Evolutionary conservation across 2,113 vertebrate species (phyloP), one percentile per base, ranked within the genome.

Genomic region (Serinus canaria): DNA sequence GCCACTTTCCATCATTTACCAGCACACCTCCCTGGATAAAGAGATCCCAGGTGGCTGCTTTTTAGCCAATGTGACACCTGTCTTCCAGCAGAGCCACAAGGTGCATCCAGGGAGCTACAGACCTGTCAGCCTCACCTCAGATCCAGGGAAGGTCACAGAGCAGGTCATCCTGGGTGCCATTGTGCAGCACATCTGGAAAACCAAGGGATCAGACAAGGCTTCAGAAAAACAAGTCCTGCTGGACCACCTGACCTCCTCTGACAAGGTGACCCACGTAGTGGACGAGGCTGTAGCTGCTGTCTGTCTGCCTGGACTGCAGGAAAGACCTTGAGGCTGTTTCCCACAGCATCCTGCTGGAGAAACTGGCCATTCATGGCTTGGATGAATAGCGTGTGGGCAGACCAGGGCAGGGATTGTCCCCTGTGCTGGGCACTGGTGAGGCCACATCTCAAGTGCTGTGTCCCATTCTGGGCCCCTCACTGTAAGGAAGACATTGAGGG

Each of bases 381-480:
- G 24, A 22, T 47, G 28, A 43, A 35, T 15, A 5, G 13, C 30
- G 50, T 39, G 46, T 8, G 19, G 0, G 9, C 33, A 60, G 19
- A 46, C 0, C 9, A 39, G 53, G 52, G 11, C 16, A 6, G 20
- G 0, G 52, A 7, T 6, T 67, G 52, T n/a, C 4, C 15, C 5
- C 19, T 18, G 33, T 25, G 4, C 33, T 50, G 9, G 37, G 33
- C 33, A 10, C 33, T 39, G 60, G 5, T 67, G 39, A 53, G 11
- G 33, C 7, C 20, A 28, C 20, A 41, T 12, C 24, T 60, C 0
- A 0, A n/a, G 20, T 59, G 20, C 11, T 41, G 28, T 31, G 30
- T 3, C 17, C 46, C 30, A 1, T 4, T 30, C 9, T 53, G 30
- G 16, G 37, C 1, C 23, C 2, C 10, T 74, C 7, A 1, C 6